phyloP scores from a whole-genome alignment of 2,888 invertebrate species.

The Miltochrista miniata region DNA sequence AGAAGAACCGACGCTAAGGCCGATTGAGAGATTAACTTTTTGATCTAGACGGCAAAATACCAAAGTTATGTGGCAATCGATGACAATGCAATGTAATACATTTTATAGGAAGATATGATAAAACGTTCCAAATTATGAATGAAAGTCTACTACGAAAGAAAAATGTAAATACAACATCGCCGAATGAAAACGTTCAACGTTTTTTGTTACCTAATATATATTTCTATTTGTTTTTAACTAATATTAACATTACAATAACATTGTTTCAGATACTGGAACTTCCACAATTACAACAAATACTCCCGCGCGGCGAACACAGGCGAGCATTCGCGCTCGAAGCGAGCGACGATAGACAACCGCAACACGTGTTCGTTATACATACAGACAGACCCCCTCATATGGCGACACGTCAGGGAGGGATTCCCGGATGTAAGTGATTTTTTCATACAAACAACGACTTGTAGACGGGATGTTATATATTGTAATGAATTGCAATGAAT shows the following conservation, averaged over 20 bases:
- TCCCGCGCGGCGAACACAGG: slow-evolving; percentile 88
- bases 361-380: slow-evolving; percentile 98
- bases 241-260: background rate
- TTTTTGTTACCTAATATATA: no score
- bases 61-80: no score
- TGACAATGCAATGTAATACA: no score
- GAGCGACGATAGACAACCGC: slow-evolving; percentile 87
- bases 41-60: no score
- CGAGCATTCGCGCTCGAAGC: slow-evolving; percentile 80
- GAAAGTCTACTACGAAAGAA: no score
- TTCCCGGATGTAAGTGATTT: slow-evolving; percentile 84
- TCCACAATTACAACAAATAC: slow-evolving; percentile 87
- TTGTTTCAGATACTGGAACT: slow-evolving; percentile 67
- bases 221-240: no score
- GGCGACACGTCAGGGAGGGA: slow-evolving; percentile 95
- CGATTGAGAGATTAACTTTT: no score
- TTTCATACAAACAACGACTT: slow-evolving; percentile 4
- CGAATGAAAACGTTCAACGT: no score
- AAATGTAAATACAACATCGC: no score
- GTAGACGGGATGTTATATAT: slow-evolving; percentile 1
- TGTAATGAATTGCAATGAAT: slow-evolving; percentile 7
- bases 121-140: no score
- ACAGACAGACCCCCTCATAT: slow-evolving; percentile 99
- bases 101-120: no score
- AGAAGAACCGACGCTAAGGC: no score